Evolutionary conservation across 2,888 invertebrate genomes (phyloP), one percentile per base, ranked within the genome.

Genomic region (Napeogenes sylphis): DNA sequence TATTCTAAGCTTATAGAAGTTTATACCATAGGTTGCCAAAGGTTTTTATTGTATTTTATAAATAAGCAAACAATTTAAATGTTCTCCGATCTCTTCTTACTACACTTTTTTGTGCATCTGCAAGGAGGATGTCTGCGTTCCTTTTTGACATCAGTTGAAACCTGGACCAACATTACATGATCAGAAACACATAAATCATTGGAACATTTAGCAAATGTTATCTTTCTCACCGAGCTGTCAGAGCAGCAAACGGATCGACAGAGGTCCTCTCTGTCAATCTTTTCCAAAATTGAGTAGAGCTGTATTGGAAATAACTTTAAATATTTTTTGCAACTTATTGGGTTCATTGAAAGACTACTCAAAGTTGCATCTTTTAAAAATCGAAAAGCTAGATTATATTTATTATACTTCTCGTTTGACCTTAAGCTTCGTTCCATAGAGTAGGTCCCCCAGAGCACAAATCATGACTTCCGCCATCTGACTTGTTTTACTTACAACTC

Each of bases 361-460:
- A 35, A 35, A 4, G 35, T 35, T 35, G 35, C 21, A 21, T 1
- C 21, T 21, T 21, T 35, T 4, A 35, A 35, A 35, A 35, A 35
- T 6, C 35, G 21, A 21, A 35, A 35, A 35, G 35, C 35, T 35
- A 5, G 4, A 35, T 12, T 42, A 42, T 42, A 42, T 10, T 3
- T 35, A 10, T 42, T 42, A 42, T 42, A 10, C 5, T 42, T 42
- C 8, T 42, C 8, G 10, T 8, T 21, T 32, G 32, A 83, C 84
- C 76, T 73, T 73, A 45, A 84, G 53, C 73, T 85, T 85, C 0
- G 59, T 58, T 65, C 80, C 72, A 57, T 82, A 75, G 0, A 84
- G 66, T 0, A 62, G 21, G 14, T 79, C 67, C 6, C 66, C 0
- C 0, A 70, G 0, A 0, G 61, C 4, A 58, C 59, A 64, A 0